These are phyloP conservation scores for Eurosta solidaginis DNA, from an alignment of 1,140 invertebrate species.

Conservation along the genomic window DNA sequence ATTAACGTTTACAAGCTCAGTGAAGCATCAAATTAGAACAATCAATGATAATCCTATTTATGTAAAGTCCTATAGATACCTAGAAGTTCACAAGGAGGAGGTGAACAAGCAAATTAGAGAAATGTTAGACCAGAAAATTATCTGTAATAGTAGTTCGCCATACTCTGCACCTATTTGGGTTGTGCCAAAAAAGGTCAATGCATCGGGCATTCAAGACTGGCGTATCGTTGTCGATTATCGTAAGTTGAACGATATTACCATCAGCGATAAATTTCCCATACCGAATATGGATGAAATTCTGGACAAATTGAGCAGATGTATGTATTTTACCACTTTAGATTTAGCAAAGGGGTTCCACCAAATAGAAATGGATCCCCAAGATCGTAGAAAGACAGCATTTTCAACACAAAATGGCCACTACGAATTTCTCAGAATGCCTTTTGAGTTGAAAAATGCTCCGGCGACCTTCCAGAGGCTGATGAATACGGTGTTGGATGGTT, in stretches of 20 bases:
- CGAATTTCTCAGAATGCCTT: slow-evolving; percentile 59
- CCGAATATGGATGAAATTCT: slow-evolving; percentile 63
- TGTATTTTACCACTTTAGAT: slow-evolving; percentile 61
- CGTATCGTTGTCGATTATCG: slow-evolving; percentile 54
- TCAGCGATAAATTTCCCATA: slow-evolving; percentile 62
- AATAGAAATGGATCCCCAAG: slow-evolving; percentile 55
- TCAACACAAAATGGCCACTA: slow-evolving; percentile 49
- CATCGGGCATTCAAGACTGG: slow-evolving; percentile 47
- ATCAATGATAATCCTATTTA: slow-evolving; percentile 27
- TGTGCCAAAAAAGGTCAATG: slow-evolving; percentile 38
- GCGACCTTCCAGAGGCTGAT: slow-evolving; percentile 60
- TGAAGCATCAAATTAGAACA: slow-evolving; percentile 31
- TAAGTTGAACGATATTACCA: slow-evolving; percentile 57
- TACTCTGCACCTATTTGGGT: slow-evolving; percentile 37
- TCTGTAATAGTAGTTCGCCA: slow-evolving; percentile 24
- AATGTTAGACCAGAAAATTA: slow-evolving; percentile 34
- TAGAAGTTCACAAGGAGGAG: slow-evolving; percentile 29
- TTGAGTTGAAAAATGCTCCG: too few relatives aligned
- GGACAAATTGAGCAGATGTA: slow-evolving; percentile 57
- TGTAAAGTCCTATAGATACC: slow-evolving; percentile 26
- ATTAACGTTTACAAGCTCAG: slow-evolving; percentile 12
- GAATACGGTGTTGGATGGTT: slow-evolving; percentile 48
- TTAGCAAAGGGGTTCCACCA: slow-evolving; percentile 62
- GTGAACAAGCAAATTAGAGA: slow-evolving; percentile 33
- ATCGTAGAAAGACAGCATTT: slow-evolving; percentile 62